Evolutionary conservation across 2,797 vertebrate genomes (phyloP).

Genomic region (Crocidura indochinensis): DNA sequence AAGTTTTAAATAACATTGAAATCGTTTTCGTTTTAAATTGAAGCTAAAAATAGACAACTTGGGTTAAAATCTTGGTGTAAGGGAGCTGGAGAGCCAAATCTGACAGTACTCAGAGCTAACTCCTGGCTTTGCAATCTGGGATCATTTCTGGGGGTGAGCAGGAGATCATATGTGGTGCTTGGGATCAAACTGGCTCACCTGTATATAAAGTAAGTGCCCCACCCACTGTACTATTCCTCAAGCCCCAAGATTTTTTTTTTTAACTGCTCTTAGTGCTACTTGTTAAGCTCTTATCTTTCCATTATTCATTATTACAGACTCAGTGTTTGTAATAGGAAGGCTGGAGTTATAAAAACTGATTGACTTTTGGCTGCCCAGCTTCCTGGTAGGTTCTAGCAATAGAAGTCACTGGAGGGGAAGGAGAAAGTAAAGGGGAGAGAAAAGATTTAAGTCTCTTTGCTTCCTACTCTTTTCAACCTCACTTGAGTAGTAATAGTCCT

Average conservation of each 20-base stretch:
- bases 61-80: background rate
- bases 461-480: background rate
- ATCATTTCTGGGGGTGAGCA: too few relatives aligned
- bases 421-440: background rate
- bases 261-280: constrained; percentile 27
- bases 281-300: background rate
- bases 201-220: too few relatives aligned
- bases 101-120: too few relatives aligned
- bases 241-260: background rate
- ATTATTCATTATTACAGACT: background rate
- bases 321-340: background rate
- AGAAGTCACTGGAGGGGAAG: background rate
- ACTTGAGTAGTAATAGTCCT: background rate
- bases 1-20: background rate
- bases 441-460: background rate
- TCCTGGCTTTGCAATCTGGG: too few relatives aligned
- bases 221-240: too few relatives aligned
- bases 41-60: background rate
- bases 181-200: too few relatives aligned
- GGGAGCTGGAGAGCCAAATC: too few relatives aligned
- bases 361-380: background rate
- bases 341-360: background rate
- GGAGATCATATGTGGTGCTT: too few relatives aligned
- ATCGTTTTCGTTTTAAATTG: constrained; percentile 16
- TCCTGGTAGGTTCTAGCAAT: background rate